Conservation (phyloP, 2,113 vertebrate species). For the Hemibagrus wyckioides region DNA sequence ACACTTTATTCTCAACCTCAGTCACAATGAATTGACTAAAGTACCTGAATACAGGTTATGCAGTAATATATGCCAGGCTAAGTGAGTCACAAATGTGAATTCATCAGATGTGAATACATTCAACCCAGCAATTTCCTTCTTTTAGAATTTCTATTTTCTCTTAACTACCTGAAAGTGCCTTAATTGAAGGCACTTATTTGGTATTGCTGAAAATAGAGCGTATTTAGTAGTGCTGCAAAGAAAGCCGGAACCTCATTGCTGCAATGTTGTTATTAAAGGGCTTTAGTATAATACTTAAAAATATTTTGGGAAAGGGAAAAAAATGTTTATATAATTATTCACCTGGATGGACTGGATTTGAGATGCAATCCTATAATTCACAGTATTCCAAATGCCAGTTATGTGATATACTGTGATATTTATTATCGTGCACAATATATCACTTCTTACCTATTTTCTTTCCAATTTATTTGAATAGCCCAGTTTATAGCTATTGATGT, state of each 20-base stretch:
- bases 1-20: background rate
- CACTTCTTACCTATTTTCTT: background rate
- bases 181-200: background rate
- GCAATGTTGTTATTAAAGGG: background rate
- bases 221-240: background rate
- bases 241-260: background rate
- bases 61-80: background rate
- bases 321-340: background rate
- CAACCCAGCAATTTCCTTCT: background rate
- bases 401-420: background rate
- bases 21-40: background rate
- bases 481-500: background rate
- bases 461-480: background rate
- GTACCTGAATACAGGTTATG: background rate
- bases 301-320: background rate
- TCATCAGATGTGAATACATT: background rate
- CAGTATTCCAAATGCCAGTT: background rate
- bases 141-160: background rate
- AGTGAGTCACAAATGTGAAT: background rate
- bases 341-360: background rate
- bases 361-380: background rate
- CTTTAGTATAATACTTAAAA: background rate
- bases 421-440: background rate
- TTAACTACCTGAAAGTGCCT: conserved; percentile 12
- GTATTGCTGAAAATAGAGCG: background rate